A percentile compares a stretch with the other conserved stretches of the same genome.
phyloP scores from a whole-genome alignment of 2,113 vertebrate species.

The Rhinogobius similis region DNA sequence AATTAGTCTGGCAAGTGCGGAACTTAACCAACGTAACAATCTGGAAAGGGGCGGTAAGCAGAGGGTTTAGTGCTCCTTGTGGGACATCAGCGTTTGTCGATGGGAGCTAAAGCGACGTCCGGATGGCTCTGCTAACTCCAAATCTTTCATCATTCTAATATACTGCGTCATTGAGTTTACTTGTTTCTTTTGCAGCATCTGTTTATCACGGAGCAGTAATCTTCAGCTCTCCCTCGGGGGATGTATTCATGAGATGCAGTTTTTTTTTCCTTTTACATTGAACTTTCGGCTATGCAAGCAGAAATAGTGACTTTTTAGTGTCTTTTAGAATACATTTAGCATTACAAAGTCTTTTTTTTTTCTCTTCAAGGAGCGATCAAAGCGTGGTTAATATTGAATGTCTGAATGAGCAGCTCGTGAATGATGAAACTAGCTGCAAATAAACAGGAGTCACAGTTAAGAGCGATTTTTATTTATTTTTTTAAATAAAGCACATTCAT shows the following conservation, averaged over 20 bases:
- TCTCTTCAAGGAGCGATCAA: conserved; percentile 48
- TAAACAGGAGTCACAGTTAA: conserved; percentile 45
- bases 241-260: conserved; percentile 24
- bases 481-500: conserved; percentile 53
- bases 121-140: conserved; percentile 27
- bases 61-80: conserved; percentile 12
- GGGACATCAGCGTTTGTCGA: background rate
- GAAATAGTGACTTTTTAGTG: conserved; percentile 24
- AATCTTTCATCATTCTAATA: conserved; percentile 51
- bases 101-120: conserved; percentile 20
- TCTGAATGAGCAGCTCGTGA: conserved; percentile 39
- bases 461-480: conserved; percentile 33
- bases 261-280: conserved; percentile 15
- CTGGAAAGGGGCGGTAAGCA: conserved; percentile 8
- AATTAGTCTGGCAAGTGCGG: conserved; percentile 45
- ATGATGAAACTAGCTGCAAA: conserved; percentile 71
- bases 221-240: conserved; percentile 26
- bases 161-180: conserved; percentile 45
- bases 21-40: conserved; percentile 24
- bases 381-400: conserved; percentile 46
- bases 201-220: conserved; percentile 43
- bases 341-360: conserved; percentile 34
- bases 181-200: conserved; percentile 39
- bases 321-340: conserved; percentile 10
- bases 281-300: conserved; percentile 43